phyloP scores from a whole-genome alignment of 2,797 vertebrate genomes.

The Fringilla coelebs region DNA sequence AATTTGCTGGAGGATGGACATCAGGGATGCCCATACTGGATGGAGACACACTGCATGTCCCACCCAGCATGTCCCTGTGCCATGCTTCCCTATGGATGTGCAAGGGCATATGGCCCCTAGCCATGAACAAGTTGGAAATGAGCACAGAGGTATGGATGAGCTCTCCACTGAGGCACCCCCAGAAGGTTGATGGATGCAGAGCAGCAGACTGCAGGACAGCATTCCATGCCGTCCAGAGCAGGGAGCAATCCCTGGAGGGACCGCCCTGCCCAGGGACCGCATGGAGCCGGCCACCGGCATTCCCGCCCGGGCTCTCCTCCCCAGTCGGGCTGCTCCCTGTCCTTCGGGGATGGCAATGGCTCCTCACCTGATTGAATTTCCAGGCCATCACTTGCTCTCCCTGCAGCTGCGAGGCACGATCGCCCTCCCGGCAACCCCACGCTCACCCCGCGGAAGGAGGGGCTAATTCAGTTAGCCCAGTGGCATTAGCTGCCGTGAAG shows the following conservation, averaged over 20 bases:
- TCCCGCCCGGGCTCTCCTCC: not conserved
- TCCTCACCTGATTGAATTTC: conserved; percentile 80
- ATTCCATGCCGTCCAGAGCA: not conserved
- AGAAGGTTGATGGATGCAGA: not conserved
- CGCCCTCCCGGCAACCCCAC: conserved; percentile 83
- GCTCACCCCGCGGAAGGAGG: conserved; percentile 74
- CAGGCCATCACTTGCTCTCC: conserved; percentile 67
- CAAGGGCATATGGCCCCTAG: not conserved
- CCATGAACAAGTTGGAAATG: not conserved
- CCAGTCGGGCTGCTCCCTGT: conserved; percentile 7
- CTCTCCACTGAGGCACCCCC: accelerated
- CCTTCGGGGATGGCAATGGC: conserved; percentile 43
- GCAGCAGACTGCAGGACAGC: not conserved
- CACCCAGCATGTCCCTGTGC: accelerated
- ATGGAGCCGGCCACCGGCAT: not conserved
- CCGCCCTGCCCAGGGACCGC: not conserved
- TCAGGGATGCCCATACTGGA: not conserved
- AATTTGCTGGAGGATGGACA: not conserved
- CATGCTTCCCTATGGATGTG: accelerated
- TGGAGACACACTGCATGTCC: not conserved
- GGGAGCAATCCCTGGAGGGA: not conserved
- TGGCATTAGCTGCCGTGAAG: conserved; percentile 81
- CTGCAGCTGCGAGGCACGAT: conserved; percentile 78
- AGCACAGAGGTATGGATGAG: not conserved
- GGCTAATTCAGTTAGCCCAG: conserved; percentile 91